Evolutionary conservation across 2,797 vertebrate genomes (phyloP), one percentile per base, ranked within the genome.

Genomic region (Sebastes kiyomatsui): DNA sequence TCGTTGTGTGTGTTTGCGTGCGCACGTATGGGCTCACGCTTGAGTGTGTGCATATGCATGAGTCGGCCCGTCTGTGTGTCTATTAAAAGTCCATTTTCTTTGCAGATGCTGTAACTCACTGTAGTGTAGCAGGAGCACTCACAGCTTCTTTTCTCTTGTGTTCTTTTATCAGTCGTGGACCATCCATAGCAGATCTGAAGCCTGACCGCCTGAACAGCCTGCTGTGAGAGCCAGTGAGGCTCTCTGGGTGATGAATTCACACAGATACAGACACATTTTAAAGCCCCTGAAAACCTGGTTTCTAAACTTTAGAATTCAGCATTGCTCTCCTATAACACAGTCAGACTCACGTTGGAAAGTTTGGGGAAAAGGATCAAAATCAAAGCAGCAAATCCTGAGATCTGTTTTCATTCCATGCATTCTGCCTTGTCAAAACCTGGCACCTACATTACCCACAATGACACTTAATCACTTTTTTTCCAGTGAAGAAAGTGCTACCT

Each of bases 11-110:
- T 60, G 9, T 64, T 6, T 64, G 18, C 33, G 38, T 30, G 27
- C 9, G 5, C 25, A 67, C 13, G 61, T 62, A 35, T 56, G 28
- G 42, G 38, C 46, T 75, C 69, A 77, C 22, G 58, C 66, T 74
- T 25, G 7, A 64, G 49, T 27, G 65, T 4, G n/a, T 54, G 61
- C 78, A 77, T 74, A 78, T 78, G 74, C 55, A 86, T 83, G 78
- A 84, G 80, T 82, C 72, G 60, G 72, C 61, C n/a, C 78, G 55
- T 83, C 72, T 83, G 27, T 83, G 42, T 54, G 64, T 77, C 75
- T 68, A 56, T 86, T 87, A 88, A 86, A 85, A 88, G 79, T 80
- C 80, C 13, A 85, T 90, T 87, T 82, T 82, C 76, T 69, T 66
- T 78, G 62, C 72, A 72, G 76, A 79, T 72, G 80, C 72, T 64